Conservation (phyloP, 2,797 vertebrate species). For the Acanthornis magna region DNA sequence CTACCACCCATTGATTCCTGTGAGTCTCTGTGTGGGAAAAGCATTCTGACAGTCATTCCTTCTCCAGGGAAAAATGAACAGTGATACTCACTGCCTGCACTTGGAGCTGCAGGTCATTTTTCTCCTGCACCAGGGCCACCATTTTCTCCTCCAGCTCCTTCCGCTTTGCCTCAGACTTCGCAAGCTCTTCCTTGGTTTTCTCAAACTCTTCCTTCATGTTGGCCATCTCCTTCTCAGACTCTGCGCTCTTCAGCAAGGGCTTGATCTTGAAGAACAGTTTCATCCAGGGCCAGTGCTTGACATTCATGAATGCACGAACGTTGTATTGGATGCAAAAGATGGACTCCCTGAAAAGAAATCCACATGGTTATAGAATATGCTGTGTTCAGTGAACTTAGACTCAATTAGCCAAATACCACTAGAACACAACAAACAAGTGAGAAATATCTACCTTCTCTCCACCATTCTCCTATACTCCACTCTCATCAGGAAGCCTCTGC, state of each 20-base stretch:
- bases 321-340: conserved; percentile 85
- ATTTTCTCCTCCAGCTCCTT: conserved; percentile 78
- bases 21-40: too few relatives aligned
- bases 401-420: not conserved
- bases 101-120: conserved; percentile 76
- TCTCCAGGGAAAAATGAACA: not conserved
- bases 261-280: conserved; percentile 79
- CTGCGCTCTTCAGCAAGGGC: conserved; percentile 75
- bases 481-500: conserved; percentile 81
- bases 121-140: conserved; percentile 72
- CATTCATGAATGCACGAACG: conserved; percentile 83
- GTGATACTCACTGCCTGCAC: conserved; percentile 44
- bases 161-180: conserved; percentile 70
- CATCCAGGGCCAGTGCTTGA: conserved; percentile 86
- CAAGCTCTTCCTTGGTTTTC: conserved; percentile 71
- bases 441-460: conserved; percentile 76
- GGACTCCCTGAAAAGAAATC: conserved; percentile 57
- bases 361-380: not conserved
- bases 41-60: accelerated
- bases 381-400: accelerated
- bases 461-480: conserved; percentile 80
- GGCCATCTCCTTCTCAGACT: conserved; percentile 73
- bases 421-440: not conserved
- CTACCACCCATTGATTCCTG: not conserved
- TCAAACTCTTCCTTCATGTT: conserved; percentile 53